These are phyloP conservation scores for Tetropium fuscum DNA, from an alignment of 2,888 invertebrate species.

Conservation along the genomic window DNA sequence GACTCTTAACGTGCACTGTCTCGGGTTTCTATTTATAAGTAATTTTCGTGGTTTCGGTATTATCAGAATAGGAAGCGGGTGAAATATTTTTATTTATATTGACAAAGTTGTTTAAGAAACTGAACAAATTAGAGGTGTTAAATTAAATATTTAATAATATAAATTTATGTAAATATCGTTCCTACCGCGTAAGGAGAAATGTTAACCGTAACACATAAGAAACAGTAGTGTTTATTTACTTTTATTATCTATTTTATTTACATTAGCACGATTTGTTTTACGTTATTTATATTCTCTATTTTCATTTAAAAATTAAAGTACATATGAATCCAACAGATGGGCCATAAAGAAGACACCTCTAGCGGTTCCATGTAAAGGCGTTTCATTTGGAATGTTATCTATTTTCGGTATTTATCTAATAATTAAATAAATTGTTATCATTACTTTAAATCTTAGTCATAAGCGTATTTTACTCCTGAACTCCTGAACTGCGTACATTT, in stretches of 20 bases:
- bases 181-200: not conserved
- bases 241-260: not conserved
- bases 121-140: constrained; percentile 1
- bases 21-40: not conserved
- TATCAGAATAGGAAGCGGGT: too few relatives aligned
- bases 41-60: too few relatives aligned
- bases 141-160: constrained; percentile 6
- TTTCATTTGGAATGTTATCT: too few relatives aligned
- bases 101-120: not conserved
- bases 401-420: not conserved
- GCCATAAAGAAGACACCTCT: not conserved
- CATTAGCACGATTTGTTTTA: not conserved
- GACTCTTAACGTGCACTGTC: not conserved
- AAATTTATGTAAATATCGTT: constrained; percentile 3
- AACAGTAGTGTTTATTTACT: constrained; percentile 9
- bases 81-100: not conserved
- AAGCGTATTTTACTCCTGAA: constrained; percentile 8
- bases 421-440: not conserved
- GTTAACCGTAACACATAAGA: not conserved
- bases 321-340: not conserved
- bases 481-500: constrained; percentile 10
- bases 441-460: not conserved
- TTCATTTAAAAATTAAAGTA: not conserved
- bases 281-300: not conserved
- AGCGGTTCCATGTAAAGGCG: too few relatives aligned